A percentile compares a stretch with the other conserved stretches of the same genome.
Evolutionary conservation across 2,797 vertebrate species (phyloP).

Genomic region (Thalassophryne amazonica): DNA sequence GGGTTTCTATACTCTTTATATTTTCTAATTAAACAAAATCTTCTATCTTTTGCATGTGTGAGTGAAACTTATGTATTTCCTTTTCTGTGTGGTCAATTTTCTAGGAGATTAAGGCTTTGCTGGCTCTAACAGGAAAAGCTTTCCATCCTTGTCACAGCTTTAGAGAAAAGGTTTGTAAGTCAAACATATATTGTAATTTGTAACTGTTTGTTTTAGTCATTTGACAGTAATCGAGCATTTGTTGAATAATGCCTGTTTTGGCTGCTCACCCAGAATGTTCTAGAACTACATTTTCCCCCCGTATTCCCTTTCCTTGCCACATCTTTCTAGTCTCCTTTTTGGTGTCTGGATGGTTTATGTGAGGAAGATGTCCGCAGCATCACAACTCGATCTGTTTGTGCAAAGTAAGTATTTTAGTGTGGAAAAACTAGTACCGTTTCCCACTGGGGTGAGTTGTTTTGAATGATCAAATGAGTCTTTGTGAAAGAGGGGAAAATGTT

Average conservation of each 20-base stretch:
- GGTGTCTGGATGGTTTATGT: conserved; percentile 86
- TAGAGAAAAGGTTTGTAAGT: conserved; percentile 78
- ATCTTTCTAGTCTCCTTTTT: conserved; percentile 88
- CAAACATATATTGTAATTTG: not conserved
- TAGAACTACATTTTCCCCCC: not conserved
- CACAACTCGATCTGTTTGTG: conserved; percentile 95
- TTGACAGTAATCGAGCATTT: no score
- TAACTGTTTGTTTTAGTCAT: not conserved
- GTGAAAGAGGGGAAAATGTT: no score
- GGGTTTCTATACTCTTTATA: no score
- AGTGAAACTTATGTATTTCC: no score
- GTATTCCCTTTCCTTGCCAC: not conserved
- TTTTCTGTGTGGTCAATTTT: conserved; percentile 7
- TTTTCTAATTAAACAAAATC: no score
- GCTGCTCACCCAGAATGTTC: no score
- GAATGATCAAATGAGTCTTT: no score
- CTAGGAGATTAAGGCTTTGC: conserved; percentile 91
- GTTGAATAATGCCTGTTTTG: no score
- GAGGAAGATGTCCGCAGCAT: conserved; percentile 87
- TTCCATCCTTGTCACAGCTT: conserved; percentile 79
- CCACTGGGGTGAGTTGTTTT: no score
- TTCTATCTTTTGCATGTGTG: no score
- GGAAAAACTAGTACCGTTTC: no score
- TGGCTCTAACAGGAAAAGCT: conserved; percentile 83
- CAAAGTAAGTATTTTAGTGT: conserved; percentile 84